A percentile compares a stretch with the other conserved stretches of the same genome.
phyloP scores from a whole-genome alignment of 2,888 invertebrate species.

The Stegophylla sp. region DNA sequence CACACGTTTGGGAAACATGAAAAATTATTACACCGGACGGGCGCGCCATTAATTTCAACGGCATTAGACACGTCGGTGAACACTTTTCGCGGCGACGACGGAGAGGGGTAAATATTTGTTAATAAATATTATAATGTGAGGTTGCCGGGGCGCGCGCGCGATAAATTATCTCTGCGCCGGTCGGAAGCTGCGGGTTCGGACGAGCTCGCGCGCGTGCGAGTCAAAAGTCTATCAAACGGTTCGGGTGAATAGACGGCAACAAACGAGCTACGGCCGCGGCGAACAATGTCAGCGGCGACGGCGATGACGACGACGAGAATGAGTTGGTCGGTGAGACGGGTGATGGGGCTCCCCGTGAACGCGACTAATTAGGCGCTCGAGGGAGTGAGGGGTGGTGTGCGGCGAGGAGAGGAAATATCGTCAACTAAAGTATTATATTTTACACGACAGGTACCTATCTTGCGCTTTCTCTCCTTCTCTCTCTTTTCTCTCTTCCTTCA shows the following conservation, averaged over 20 bases:
- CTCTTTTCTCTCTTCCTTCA: not conserved
- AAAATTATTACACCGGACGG: slow-evolving; percentile 40
- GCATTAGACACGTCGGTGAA: not conserved
- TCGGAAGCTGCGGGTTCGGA: slow-evolving; percentile 24
- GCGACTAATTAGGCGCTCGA: not conserved
- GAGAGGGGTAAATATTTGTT: slow-evolving; percentile 8
- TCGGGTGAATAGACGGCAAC: slow-evolving; percentile 19
- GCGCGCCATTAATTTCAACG: slow-evolving; percentile 37
- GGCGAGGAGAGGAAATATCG: not conserved
- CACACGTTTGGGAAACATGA: slow-evolving; percentile 2
- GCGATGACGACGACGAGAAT: too few species aligned
- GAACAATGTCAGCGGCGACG: slow-evolving; percentile 1
- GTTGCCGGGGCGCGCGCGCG: not conserved
- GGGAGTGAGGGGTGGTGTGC: not conserved
- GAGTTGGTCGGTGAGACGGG: not conserved
- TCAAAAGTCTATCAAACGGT: slow-evolving; percentile 46
- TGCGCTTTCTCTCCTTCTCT: too few species aligned
- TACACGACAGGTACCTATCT: too few species aligned
- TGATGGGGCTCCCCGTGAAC: not conserved
- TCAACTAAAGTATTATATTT: not conserved
- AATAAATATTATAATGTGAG: not conserved
- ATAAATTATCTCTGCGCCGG: slow-evolving; percentile 46
- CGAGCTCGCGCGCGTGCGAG: not conserved
- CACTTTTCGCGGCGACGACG: slow-evolving; percentile 28
- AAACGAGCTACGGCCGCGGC: not conserved